Evolutionary conservation across 2,797 vertebrate genomes (phyloP), one percentile per base, ranked within the genome.

Genomic region (Cuculus canorus): DNA sequence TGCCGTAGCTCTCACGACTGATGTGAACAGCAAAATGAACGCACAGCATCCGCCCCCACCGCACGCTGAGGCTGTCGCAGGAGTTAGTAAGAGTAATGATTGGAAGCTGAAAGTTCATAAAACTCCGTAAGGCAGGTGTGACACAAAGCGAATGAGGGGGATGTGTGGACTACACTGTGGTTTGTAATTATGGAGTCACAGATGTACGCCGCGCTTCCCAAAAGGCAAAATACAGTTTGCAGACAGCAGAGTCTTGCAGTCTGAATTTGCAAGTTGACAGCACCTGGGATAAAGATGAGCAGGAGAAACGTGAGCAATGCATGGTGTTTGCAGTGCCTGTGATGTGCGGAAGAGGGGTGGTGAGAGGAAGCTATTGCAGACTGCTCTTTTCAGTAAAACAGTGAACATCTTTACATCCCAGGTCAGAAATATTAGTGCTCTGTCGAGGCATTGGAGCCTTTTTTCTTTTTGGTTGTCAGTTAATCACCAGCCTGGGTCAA

Each of bases 21-120:
- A 45, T 80, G 86, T 4, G 48, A 88, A 9, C 11, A 2, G 91
- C 56, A 27, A 54, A 77, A 80, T 32, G 60, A 80, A 30, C 5
- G 41, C 33, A 43, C 88, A 60, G 91, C 70, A 82, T 85, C 93
- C 60, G 33, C 82, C 70, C 70, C 96, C 82, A 39, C 85, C 16
- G 39, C 72, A 80, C 52, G 82, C 95, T 33, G 47, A 71, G 83
- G 81, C 72, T 77, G 94, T 85, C 77, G 88, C 91, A 83, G 68
- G 92, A 95, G 75, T 85, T 48, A 3, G 53, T 52, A 41, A 11
- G 88, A 96, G 72, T 83, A 75, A 61, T 1, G 54, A 59, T 73
- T 60, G 84, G 80, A 70, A 47, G 35, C 79, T 69, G 66, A 94
- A 95, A 96, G 94, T 96, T 96, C 88, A 18, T 16, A 35, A 88